A percentile compares a stretch with the other conserved stretches of the same genome.
These are phyloP conservation scores for Lagocephalus sceleratus DNA, from an alignment of 2,797 vertebrate genomes.

Conservation along the genomic window DNA sequence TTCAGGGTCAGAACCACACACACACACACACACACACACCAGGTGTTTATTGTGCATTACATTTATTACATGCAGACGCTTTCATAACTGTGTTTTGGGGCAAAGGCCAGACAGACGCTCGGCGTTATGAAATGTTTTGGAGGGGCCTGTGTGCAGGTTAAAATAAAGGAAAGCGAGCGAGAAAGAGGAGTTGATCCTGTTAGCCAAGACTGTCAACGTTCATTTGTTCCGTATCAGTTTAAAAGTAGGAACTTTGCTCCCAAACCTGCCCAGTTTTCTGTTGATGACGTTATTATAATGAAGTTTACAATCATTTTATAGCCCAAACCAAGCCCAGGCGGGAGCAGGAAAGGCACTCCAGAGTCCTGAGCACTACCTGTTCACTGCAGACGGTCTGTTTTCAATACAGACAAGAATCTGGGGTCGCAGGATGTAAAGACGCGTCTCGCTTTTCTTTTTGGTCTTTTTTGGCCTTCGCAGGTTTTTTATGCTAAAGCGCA, in stretches of 20 bases:
- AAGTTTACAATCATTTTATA: no score
- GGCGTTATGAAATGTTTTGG: conserved; percentile 28
- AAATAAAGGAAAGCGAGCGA: neutral
- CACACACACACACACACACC: conserved; percentile 40
- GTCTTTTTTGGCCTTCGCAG: neutral
- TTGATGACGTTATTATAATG: no score
- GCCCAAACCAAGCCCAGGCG: no score
- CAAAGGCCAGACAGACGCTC: conserved; percentile 23
- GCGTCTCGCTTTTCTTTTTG: neutral
- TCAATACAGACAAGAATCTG: conserved; percentile 17
- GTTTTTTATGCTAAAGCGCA: conserved; percentile 18
- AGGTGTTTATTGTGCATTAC: conserved; percentile 58
- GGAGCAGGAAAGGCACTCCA: no score
- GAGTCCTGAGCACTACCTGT: no score
- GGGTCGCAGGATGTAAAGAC: neutral
- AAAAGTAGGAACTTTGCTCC: no score
- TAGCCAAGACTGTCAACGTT: neutral
- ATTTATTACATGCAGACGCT: conserved; percentile 47
- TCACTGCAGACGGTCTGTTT: neutral
- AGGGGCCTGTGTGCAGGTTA: neutral
- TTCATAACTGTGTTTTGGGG: conserved; percentile 38
- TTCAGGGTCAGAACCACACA: conserved; percentile 46
- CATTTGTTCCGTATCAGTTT: no score
- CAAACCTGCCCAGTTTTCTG: no score
- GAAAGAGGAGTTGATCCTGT: neutral